Conservation (phyloP, 2,797 vertebrate species). For the Gadopsis bispinosus region DNA sequence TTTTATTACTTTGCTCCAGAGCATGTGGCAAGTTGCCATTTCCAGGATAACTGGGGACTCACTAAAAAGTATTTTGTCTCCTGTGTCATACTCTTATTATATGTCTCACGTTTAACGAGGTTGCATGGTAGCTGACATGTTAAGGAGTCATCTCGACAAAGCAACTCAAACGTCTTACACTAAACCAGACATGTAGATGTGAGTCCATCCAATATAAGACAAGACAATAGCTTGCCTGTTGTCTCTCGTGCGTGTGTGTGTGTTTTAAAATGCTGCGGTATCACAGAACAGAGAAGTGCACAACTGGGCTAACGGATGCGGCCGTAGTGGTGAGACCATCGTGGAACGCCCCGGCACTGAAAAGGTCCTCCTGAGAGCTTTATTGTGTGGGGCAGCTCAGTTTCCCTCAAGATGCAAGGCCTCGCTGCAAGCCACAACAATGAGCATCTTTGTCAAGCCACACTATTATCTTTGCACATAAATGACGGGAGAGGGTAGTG, state of each 20-base stretch:
- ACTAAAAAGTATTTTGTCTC: slow-evolving; percentile 28
- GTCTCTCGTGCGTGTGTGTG: slow-evolving; percentile 42
- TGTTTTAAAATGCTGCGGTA: slow-evolving; percentile 45
- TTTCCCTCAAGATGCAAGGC: slow-evolving; percentile 66
- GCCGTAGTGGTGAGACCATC: slow-evolving; percentile 66
- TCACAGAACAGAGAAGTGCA: slow-evolving; percentile 46
- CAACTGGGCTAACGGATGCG: slow-evolving; percentile 68
- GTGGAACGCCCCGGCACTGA: slow-evolving; percentile 59
- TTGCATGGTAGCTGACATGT: slow-evolving; percentile 20
- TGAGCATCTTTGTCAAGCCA: slow-evolving; percentile 76
- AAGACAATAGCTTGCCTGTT: slow-evolving; percentile 78
- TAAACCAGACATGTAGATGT: slow-evolving; percentile 60
- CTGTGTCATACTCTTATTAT: background rate
- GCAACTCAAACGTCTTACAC: slow-evolving; percentile 34
- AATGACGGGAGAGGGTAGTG: slow-evolving; percentile 56
- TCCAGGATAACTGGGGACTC: background rate
- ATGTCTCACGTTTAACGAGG: slow-evolving; percentile 10
- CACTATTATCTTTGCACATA: slow-evolving; percentile 60
- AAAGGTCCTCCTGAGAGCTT: slow-evolving; percentile 70
- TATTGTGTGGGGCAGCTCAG: slow-evolving; percentile 73
- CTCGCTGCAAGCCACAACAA: slow-evolving; percentile 72
- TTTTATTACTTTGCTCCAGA: slow-evolving; percentile 39
- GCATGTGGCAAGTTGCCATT: slow-evolving; percentile 20
- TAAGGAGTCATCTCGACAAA: slow-evolving; percentile 28
- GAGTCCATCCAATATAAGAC: slow-evolving; percentile 42